Evolutionary conservation across 1,140 invertebrate genomes (phyloP), one percentile per base, ranked within the genome.

Genomic region (Scaptomyza graminum): DNA sequence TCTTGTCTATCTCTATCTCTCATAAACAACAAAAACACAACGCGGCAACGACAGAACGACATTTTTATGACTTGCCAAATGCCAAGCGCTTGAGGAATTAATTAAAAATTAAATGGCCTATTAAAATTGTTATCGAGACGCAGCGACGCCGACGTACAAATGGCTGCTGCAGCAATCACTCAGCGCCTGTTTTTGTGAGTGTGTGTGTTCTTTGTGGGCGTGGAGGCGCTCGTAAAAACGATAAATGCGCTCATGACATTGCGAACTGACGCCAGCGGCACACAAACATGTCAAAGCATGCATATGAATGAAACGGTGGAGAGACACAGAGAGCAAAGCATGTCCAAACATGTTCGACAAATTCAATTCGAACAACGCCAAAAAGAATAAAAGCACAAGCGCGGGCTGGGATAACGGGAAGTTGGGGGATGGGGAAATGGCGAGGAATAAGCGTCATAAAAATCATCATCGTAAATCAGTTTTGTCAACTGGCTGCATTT

Each of bases 91-190:
- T 87, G 82, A 85, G 76, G 83, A 85, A 85, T 85, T 87, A 85
- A 85, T 85, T 85, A 85, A 85, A 85, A 85, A 85, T 85, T 85
- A 87, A 85, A 85, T 85, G 82, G 82, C 82, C 82, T 85, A 85
- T 85, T 85, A 87, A 85, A 85, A 85, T 87, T 82, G 82, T 85
- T 85, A 85, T 85, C 82, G 83, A 87, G 82, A 85, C 83, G 82
- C 74, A 9, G 66, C 41, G 82, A 78, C 82, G 82, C 74, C 74
- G 52, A 37, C 16, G 43, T 6, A 15, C 1, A 34, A 34, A 34
- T 34, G 31, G 7, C n/a, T 39, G 50, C 51, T 52, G 62, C 67
- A 67, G 63, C 74, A 72, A 72, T 72, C 62, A 63, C 46, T 73
- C 62, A 72, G 34, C 41, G 39, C 37, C 31, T 47, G 18, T 50